Base-by-base conservation (phyloP, 2,888 invertebrate species). In the Beris chalybata region DNA sequence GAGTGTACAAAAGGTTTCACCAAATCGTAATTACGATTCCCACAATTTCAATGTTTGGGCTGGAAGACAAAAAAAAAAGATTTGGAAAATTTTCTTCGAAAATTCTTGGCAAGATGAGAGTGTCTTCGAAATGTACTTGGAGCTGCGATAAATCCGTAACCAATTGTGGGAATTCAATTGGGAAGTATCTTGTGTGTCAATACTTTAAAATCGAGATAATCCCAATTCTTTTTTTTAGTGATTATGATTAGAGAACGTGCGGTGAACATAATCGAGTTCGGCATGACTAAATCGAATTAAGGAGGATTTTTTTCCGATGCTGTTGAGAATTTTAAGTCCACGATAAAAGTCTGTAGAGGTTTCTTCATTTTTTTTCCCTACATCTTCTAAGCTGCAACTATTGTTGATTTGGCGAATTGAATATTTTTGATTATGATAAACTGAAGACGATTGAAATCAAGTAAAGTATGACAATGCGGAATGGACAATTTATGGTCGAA, bases 161-260 rank as follows among this genome's bases (percentile, higher is more conserved):
- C 7, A 58, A 58, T 58, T 58, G 58, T 58, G 45, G 30, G 58
- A 58, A 58, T 58, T 30, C 45, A 44, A 47, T 58, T 58, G 58
- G 30, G 45, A 47, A 58, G 58, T n/a, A 47, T 54, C 38, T 22
- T 3, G 38, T 55, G 32, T 55, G n/a, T 55, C 32, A 55, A 55
- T 55, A 30, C 31, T n/a, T 11, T 32, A 38, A 38, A 38, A 38
- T 5, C 38, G 38, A 38, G 9, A 7, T 38, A 38, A 38, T 38
- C 9, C 9, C 38, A 38, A 38, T 38, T 38, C 9, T 38, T 7
- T 38, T 3, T 38, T 7, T 38, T 38, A 38, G 5, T 38, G 38
- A 38, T 38, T 32, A 13, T 38, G 55, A 56, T 56, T 56, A 13
- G 13, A 56, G 55, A 30, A 38, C 55, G 30, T 43, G 55, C 43